A percentile compares a stretch with the other conserved stretches of the same genome.
Conservation (phyloP, 2,113 vertebrate genomes). For the Orcinus orca region DNA sequence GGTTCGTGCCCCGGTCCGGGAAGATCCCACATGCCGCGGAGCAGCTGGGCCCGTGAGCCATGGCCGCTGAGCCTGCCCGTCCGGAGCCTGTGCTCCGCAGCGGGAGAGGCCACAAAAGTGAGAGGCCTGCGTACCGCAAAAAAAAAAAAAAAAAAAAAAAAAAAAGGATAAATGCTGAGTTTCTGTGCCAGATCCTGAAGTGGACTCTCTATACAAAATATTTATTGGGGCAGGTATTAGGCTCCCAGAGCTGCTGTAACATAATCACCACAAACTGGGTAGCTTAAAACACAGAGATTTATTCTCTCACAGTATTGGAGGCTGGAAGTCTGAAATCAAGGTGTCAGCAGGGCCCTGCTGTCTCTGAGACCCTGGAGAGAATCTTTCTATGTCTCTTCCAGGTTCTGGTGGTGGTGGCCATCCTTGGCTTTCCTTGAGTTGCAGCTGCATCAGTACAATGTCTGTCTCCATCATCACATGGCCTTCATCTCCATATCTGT, state of each 20-base stretch:
- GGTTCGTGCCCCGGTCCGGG: too few species aligned
- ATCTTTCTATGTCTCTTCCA: accelerated
- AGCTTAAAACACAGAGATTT: neutral
- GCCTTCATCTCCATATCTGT: accelerated
- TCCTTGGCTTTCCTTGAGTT: accelerated
- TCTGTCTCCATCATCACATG: neutral
- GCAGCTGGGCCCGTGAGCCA: too few species aligned
- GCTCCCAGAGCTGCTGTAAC: neutral
- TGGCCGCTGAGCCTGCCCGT: too few species aligned
- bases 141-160: too few species aligned
- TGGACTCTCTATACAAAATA: neutral
- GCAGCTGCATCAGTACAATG: accelerated
- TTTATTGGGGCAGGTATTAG: neutral
- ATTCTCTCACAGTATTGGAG: accelerated
- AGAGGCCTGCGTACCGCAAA: too few species aligned
- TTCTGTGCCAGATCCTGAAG: neutral
- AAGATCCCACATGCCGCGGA: too few species aligned
- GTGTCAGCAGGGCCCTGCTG: neutral
- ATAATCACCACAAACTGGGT: neutral
- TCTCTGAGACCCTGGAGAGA: too few species aligned
- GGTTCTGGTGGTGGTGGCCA: accelerated
- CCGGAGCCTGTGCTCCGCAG: too few species aligned
- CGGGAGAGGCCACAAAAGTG: too few species aligned
- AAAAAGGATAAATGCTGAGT: accelerated
- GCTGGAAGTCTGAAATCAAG: neutral